These are phyloP conservation scores for Pectinophora gossypiella DNA, from an alignment of 1,140 invertebrate species.

Conservation along the genomic window DNA sequence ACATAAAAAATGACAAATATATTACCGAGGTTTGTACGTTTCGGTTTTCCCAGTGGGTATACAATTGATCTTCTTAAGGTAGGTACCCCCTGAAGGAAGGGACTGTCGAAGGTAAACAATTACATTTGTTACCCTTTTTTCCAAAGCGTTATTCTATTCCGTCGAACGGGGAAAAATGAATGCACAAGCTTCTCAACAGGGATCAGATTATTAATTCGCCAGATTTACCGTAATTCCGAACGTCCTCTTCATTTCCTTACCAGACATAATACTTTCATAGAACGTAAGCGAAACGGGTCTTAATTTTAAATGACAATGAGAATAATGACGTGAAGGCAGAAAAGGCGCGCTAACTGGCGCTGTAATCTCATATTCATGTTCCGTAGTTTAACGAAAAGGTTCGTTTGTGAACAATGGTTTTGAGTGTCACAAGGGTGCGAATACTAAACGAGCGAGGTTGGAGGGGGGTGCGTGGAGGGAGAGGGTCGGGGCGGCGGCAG, in stretches of 20 bases:
- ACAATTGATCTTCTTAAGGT: background rate
- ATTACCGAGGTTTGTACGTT: no score
- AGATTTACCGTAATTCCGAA: background rate
- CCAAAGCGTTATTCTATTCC: background rate
- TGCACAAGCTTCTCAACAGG: background rate
- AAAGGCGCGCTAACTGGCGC: background rate
- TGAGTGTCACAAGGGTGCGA: constrained; percentile 68
- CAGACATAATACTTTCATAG: background rate
- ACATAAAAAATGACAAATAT: no score
- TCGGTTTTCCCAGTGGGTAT: background rate
- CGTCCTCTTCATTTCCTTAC: background rate
- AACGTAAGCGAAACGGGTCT: background rate
- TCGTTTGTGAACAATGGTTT: constrained; percentile 62
- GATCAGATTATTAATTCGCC: background rate
- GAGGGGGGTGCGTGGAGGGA: constrained; percentile 24
- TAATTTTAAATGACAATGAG: background rate
- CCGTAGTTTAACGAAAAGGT: constrained; percentile 37
- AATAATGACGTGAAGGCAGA: background rate
- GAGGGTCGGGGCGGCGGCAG: constrained; percentile 31
- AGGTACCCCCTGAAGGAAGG: background rate
- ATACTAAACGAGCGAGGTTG: constrained; percentile 60
- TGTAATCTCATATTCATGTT: constrained; percentile 11
- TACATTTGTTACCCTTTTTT: background rate
- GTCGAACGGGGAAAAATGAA: background rate
- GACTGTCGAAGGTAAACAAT: background rate